Evolutionary conservation across 2,888 invertebrate genomes (phyloP), one percentile per base, ranked within the genome.

Genomic region (Asteroscopus sphinx): DNA sequence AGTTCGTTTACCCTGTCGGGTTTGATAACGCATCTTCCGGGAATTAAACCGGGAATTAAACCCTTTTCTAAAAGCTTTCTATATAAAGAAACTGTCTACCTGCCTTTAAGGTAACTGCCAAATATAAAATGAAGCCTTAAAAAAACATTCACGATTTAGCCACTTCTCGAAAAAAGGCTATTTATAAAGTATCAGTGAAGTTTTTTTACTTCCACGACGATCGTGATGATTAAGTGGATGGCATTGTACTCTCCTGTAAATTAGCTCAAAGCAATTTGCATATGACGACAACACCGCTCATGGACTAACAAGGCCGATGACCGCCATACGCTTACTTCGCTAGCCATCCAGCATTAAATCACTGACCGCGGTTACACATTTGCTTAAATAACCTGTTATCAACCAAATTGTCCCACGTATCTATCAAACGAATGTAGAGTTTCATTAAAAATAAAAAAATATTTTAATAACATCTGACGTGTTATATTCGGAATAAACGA

Each of bases 211-310:
- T 46, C 33, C 33, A 56, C 51, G 58, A 55, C 44, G 56, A 59
- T 68, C 56, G 62, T 55, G 57, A 61, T 57, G 48, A 68, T 64
- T 41, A 69, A 64, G 61, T 61, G 32, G 58, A 55, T 57, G 66
- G 69, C 72, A 67, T 82, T 76, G 82, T 80, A 79, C 79, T 83
- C 77, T 80, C 77, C 75, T 75, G 80, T 81, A 78, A 87, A 88
- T 90, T 85, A 86, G 83, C 83, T 69, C 77, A 76, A 76, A 80
- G 61, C 75, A 80, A 89, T 89, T 90, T 88, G 81, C 86, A 88
- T 87, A 81, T 77, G 84, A 76, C 76, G 79, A 80, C 81, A 79
- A 81, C 81, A 80, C 77, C 71, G 77, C 62, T 81, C 79, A 77
- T 81, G 74, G 77, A 77, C 79, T 79, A 79, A 81, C 80, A 84